Conservation (phyloP, 2,888 invertebrate genomes). For the Dasypogon diadema region DNA sequence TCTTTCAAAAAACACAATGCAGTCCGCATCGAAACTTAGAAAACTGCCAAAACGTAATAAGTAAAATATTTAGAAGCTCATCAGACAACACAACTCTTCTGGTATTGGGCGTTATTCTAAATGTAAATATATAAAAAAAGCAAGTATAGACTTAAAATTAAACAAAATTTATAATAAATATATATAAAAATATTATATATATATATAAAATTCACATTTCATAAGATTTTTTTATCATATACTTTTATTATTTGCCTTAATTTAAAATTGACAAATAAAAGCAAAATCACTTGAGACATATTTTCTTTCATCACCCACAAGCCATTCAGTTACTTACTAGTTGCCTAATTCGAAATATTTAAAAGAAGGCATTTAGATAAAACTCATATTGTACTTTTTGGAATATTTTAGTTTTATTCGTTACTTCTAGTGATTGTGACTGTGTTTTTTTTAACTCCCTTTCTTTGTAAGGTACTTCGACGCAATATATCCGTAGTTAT, state of each 20-base stretch:
- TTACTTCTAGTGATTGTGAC: constrained; percentile 8
- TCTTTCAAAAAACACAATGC: not conserved
- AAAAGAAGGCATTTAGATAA: not conserved
- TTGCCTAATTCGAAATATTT: not conserved
- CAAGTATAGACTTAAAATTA: constrained; percentile 49
- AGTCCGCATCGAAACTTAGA: not conserved
- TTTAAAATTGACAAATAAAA: constrained; percentile 3
- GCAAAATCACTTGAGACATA: constrained; percentile 2
- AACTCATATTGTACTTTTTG: too few species aligned
- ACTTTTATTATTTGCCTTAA: constrained; percentile 11
- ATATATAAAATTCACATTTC: constrained; percentile 38
- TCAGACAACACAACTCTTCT: constrained; percentile 28
- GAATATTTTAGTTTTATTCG: not conserved
- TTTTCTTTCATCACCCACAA: not conserved
- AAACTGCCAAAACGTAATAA: constrained; percentile 48
- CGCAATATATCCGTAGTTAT: constrained; percentile 58
- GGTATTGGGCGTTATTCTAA: constrained; percentile 57
- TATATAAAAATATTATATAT: constrained; percentile 48
- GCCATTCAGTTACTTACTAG: not conserved
- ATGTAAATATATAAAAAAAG: constrained; percentile 56
- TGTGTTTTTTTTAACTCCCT: not conserved
- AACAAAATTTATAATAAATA: constrained; percentile 46
- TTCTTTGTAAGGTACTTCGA: constrained; percentile 51
- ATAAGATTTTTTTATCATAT: constrained; percentile 27
- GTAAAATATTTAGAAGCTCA: constrained; percentile 20